A percentile compares a stretch with the other conserved stretches of the same genome.
Evolutionary conservation across 2,888 invertebrate species (phyloP).

Genomic region (Brachyptera risi): DNA sequence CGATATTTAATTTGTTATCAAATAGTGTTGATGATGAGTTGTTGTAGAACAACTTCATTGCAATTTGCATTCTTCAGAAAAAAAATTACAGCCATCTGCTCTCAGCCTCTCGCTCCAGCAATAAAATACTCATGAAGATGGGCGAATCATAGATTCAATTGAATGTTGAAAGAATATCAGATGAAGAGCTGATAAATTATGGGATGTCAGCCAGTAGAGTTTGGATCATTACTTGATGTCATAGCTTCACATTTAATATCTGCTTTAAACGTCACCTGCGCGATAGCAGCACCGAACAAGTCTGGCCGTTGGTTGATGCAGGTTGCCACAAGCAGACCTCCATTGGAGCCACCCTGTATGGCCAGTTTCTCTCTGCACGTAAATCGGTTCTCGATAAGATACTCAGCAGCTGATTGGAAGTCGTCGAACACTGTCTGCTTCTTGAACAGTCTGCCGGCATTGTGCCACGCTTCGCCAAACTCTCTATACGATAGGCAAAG

Average conservation of each 20-base stretch:
- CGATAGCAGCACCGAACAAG: slow-evolving; percentile 86
- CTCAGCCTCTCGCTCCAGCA: no score
- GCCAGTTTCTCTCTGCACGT: slow-evolving; percentile 69
- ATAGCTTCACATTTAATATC: no score
- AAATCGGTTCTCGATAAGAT: slow-evolving; percentile 75
- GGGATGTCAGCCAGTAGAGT: neutral
- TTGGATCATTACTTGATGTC: no score
- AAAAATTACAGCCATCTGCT: no score
- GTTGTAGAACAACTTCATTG: no score
- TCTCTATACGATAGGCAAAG: slow-evolving; percentile 58
- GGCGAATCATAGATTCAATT: no score
- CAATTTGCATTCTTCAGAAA: no score
- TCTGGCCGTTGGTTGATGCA: slow-evolving; percentile 94
- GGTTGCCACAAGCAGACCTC: slow-evolving; percentile 90
- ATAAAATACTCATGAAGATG: no score
- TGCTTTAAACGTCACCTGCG: slow-evolving; percentile 86
- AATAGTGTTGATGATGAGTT: no score
- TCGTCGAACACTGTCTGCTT: slow-evolving; percentile 98
- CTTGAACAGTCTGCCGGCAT: slow-evolving; percentile 81
- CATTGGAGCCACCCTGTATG: slow-evolving; percentile 95
- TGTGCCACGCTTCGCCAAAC: slow-evolving; percentile 97
- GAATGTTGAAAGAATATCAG: no score
- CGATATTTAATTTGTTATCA: no score
- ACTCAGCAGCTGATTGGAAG: slow-evolving; percentile 89
- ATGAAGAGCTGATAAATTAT: no score